These are phyloP conservation scores for Salmo trutta DNA, from an alignment of 2,797 vertebrate species.

Conservation along the genomic window DNA sequence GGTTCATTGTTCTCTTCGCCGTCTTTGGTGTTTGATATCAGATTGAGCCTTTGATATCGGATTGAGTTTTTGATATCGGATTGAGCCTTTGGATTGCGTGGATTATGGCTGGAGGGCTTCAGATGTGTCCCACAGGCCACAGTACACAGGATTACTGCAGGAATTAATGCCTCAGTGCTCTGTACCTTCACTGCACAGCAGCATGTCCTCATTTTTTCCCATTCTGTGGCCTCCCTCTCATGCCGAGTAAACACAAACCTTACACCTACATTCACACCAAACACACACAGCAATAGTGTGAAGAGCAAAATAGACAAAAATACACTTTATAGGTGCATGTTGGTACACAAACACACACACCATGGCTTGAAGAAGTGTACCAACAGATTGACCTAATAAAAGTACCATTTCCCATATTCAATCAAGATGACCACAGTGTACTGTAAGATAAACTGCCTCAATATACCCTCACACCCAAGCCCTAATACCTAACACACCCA, in stretches of 20 bases:
- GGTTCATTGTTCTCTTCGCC: background rate
- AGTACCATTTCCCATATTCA: no score
- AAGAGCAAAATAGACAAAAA: no score
- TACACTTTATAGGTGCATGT: background rate
- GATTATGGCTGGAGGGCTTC: constrained; percentile 69
- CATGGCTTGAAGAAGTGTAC: no score
- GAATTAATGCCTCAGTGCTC: constrained; percentile 72
- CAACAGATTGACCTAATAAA: no score
- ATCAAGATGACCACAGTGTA: no score
- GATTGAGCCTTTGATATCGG: constrained; percentile 45
- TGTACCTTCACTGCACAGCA: constrained; percentile 61
- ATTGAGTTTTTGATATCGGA: constrained; percentile 44
- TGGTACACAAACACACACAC: background rate
- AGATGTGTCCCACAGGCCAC: constrained; percentile 68
- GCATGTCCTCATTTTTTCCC: constrained; percentile 56
- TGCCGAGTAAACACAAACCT: constrained; percentile 5
- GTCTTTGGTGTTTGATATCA: constrained; percentile 2
- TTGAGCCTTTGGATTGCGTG: constrained; percentile 56
- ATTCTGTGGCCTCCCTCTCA: constrained; percentile 26
- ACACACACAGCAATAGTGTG: constrained; percentile 3
- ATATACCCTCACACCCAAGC: no score
- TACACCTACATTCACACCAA: constrained; percentile 24
- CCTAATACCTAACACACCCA: no score
- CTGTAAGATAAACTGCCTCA: no score
- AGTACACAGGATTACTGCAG: constrained; percentile 73